Base-by-base conservation (phyloP, 1,140 invertebrate species). In the Ips typographus region DNA sequence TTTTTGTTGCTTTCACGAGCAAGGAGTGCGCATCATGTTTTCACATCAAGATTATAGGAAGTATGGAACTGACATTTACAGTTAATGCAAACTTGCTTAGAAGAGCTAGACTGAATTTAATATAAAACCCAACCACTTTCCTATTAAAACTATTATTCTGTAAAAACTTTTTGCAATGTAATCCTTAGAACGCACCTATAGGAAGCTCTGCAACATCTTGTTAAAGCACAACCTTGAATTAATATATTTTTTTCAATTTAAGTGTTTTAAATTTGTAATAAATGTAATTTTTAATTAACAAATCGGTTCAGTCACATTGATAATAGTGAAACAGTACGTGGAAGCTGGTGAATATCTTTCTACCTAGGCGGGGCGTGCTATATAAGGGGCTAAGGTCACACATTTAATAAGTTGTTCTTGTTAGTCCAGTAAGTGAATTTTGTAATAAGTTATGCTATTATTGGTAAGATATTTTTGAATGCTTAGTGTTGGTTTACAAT, bases 351-450 rank as follows among this genome's bases (percentile, higher is more conserved):
- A 40, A 36, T 61, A 62, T 59, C 51, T 58, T 73, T 47, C 63
- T 57, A 40, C 44, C 65, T 55, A 71, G 73, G 73, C 70, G 72
- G 70, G 75, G 75, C 70, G 51, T 36, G 41, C 44, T 76, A 76
- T 73, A 74, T 72, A 76, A 72, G 63, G 68, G 49, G 58, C 70
- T 70, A 74, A 73, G 70, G 73, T 70, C 73, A 70, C 40, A 57
- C 47, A 67, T 68, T 43, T 68, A 68, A 67, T 65, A 71, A 68
- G n/a, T 68, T n/a, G 73, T 75, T 73, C 42, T 74, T 76, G 40
- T 74, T 77, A 65, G 76, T 77, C 59, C 79, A 74, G 65, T 72
- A 67, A 68, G 68, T 66, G 70, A 71, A 71, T 69, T 42, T 56
- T 56, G 53, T 43, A 63, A 71, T 22, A 68, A n/a, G 57, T 42